Evolutionary conservation across 1,140 invertebrate species (phyloP).

Genomic region (Antheraea mylitta): DNA sequence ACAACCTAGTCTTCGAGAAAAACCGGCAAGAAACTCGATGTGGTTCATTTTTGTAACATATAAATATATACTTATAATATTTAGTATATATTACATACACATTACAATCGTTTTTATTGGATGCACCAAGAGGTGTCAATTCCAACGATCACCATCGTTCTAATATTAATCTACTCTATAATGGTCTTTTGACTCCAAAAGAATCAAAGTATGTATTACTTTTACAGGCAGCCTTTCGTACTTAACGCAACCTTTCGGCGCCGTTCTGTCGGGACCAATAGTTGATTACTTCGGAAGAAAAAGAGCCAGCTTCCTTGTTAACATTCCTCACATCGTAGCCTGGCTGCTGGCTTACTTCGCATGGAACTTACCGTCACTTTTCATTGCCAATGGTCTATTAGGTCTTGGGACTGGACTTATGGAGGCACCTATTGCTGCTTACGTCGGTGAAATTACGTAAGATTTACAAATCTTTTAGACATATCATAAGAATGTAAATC

Average conservation of each 20-base stretch:
- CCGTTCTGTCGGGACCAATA: slow-evolving; percentile 82
- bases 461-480: slow-evolving; percentile 5
- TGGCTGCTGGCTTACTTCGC: slow-evolving; percentile 84
- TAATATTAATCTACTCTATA: no score
- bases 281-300: slow-evolving; percentile 84
- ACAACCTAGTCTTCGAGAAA: no score
- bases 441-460: slow-evolving; percentile 79
- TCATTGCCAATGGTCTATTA: slow-evolving; percentile 61
- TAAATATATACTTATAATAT: no score
- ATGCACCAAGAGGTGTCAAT: no score
- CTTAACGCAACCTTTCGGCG: slow-evolving; percentile 85
- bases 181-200: neutral
- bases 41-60: no score
- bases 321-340: slow-evolving; percentile 82
- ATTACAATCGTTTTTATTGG: no score
- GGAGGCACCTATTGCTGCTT: slow-evolving; percentile 79
- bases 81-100: no score
- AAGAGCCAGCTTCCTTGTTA: slow-evolving; percentile 82
- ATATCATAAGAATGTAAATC: no score
- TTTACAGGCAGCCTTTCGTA: slow-evolving; percentile 84
- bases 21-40: no score
- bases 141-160: no score
- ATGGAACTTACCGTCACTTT: slow-evolving; percentile 58
- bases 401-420: slow-evolving; percentile 79
- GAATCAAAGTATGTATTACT: neutral